Conservation (phyloP, 2,888 invertebrate species). For the Encarsia formosa region DNA sequence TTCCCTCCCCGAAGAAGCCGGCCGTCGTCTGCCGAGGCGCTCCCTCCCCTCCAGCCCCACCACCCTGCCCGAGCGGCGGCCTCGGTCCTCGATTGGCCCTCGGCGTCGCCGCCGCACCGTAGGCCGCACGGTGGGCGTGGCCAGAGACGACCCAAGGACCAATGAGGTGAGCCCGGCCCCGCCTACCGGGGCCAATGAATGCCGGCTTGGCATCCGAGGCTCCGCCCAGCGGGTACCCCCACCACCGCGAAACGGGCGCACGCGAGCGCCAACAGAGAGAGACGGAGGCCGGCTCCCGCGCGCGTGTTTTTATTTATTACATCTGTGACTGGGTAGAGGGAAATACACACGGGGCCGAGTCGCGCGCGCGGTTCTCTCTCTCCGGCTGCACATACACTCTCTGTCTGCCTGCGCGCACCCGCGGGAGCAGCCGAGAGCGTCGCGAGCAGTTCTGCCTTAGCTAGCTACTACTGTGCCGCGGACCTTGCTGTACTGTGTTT, state of each 20-base stretch:
- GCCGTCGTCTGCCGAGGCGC: background rate
- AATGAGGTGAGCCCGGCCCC: background rate
- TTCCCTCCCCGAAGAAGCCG: background rate
- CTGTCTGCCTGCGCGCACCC: constrained; percentile 42
- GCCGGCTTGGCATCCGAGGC: constrained; percentile 36
- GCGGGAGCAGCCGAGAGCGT: background rate
- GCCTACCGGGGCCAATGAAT: constrained; percentile 15
- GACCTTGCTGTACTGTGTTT: too few species aligned
- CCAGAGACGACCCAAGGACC: background rate
- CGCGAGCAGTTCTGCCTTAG: too few species aligned
- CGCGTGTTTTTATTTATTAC: constrained; percentile 52
- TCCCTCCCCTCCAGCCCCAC: background rate
- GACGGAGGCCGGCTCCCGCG: constrained; percentile 18
- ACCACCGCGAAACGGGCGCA: constrained; percentile 26
- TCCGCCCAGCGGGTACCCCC: constrained; percentile 43
- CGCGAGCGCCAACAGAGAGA: constrained; percentile 14
- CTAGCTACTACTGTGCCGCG: too few species aligned
- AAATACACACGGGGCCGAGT: constrained; percentile 50
- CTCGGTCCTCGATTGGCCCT: constrained; percentile 34
- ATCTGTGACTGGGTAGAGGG: constrained; percentile 52
- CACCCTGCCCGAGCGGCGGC: constrained; percentile 12
- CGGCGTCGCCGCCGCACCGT: background rate
- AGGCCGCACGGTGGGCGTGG: background rate
- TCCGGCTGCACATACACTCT: constrained; percentile 46
- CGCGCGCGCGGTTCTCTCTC: constrained; percentile 35